These are phyloP conservation scores for Diploscapter pachys DNA, from an alignment of 1,140 invertebrate species.

Conservation along the genomic window DNA sequence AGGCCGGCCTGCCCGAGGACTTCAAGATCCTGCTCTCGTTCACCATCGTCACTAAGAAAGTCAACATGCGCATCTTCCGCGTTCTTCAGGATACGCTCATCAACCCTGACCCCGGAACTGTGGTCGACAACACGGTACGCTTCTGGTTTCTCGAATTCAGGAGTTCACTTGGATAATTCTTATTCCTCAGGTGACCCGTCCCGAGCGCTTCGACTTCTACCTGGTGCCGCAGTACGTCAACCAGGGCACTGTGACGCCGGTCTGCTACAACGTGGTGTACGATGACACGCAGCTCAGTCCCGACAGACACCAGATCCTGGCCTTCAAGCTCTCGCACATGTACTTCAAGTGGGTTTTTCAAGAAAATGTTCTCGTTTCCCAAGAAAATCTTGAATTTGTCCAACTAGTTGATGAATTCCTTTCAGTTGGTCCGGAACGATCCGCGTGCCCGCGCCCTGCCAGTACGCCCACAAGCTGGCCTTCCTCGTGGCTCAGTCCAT, in stretches of 20 bases:
- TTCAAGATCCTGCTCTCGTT: slow-evolving; percentile 20
- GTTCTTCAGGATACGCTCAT: background rate
- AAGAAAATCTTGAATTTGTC: too few relatives aligned
- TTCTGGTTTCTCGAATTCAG: background rate
- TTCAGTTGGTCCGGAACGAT: slow-evolving; percentile 12
- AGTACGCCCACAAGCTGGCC: slow-evolving; percentile 32
- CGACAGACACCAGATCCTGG: slow-evolving; percentile 30
- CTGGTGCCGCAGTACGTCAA: slow-evolving; percentile 33
- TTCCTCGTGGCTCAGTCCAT: slow-evolving; percentile 28
- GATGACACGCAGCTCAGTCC: slow-evolving; percentile 27
- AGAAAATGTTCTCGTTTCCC: too few relatives aligned
- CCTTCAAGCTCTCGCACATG: slow-evolving; percentile 32
- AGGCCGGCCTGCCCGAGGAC: background rate
- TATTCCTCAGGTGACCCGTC: slow-evolving; percentile 12
- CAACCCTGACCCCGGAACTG: slow-evolving; percentile 34
- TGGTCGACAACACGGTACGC: slow-evolving; percentile 18
- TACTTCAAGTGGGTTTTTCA: slow-evolving; percentile 30
- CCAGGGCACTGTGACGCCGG: slow-evolving; percentile 32
- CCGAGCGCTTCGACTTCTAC: slow-evolving; percentile 33
- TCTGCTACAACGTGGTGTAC: slow-evolving; percentile 31
- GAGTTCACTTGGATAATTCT: background rate
- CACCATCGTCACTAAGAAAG: slow-evolving; percentile 35
- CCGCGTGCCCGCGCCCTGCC: slow-evolving; percentile 31
- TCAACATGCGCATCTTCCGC: slow-evolving; percentile 24
- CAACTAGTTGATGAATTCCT: too few relatives aligned